phyloP scores from a whole-genome alignment of 2,888 invertebrate genomes.

The Xiphydria camelus region DNA sequence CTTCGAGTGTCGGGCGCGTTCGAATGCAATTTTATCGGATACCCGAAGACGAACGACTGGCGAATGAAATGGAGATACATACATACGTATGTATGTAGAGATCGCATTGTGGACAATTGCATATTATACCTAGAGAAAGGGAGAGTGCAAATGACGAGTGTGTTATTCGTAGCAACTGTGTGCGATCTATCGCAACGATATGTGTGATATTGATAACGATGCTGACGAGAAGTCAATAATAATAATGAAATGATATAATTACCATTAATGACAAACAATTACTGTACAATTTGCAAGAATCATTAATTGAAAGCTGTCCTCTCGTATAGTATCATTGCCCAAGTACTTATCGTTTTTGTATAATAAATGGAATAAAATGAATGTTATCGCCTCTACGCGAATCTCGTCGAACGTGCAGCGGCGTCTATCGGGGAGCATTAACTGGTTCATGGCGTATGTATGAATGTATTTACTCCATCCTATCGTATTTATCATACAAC shows the following conservation, averaged over 20 bases:
- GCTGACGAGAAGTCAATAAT: constrained; percentile 23
- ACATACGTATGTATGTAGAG: constrained; percentile 10
- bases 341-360: constrained; percentile 37
- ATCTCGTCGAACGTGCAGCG: too few relatives aligned
- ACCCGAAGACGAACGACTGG: constrained; percentile 6
- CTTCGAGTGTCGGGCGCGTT: too few relatives aligned
- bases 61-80: constrained; percentile 15
- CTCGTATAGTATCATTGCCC: constrained; percentile 34
- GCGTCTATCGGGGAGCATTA: too few relatives aligned
- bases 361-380: constrained; percentile 33
- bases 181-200: too few relatives aligned
- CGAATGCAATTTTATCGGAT: too few relatives aligned
- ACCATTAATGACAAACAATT: constrained; percentile 19
- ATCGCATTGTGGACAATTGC: constrained; percentile 27
- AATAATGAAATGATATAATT: constrained; percentile 2
- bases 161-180: too few relatives aligned
- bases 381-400: too few relatives aligned
- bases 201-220: constrained; percentile 13
- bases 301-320: constrained; percentile 30
- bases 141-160: constrained; percentile 11
- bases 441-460: too few relatives aligned
- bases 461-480: too few relatives aligned
- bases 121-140: constrained; percentile 19
- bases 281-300: constrained; percentile 31
- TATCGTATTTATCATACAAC: too few relatives aligned